Evolutionary conservation across 2,797 vertebrate species (phyloP).

Genomic region (Phrynocephalus vlangalii): DNA sequence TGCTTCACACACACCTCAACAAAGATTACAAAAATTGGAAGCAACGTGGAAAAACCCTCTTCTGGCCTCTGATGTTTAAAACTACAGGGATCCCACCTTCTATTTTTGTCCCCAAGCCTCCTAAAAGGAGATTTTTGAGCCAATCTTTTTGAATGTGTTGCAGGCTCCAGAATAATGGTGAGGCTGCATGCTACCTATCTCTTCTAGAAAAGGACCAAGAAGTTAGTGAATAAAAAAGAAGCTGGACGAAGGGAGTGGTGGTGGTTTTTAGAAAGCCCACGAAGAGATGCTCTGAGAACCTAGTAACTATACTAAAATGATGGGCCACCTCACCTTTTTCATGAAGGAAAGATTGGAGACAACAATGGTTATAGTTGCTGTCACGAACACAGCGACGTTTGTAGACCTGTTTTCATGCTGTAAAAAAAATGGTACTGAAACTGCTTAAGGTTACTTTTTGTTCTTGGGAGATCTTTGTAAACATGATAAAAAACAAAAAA

Average conservation of each 20-base stretch:
- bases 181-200: too few relatives aligned
- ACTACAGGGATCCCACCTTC: too few relatives aligned
- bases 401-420: conserved; percentile 88
- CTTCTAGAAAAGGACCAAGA: not conserved
- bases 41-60: too few relatives aligned
- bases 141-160: too few relatives aligned
- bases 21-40: not conserved
- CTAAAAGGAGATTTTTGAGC: too few relatives aligned
- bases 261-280: not conserved
- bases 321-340: conserved; percentile 86
- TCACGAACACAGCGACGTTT: conserved; percentile 90
- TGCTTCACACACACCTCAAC: not conserved
- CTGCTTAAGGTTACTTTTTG: not conserved
- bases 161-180: too few relatives aligned
- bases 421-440: not conserved
- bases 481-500: not conserved
- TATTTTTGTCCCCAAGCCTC: too few relatives aligned
- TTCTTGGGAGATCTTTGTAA: not conserved
- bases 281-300: not conserved
- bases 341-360: conserved; percentile 97
- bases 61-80: too few relatives aligned
- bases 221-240: not conserved
- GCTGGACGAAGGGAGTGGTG: not conserved
- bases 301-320: not conserved
- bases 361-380: conserved; percentile 85